Evolutionary conservation across 2,797 vertebrate genomes (phyloP), one percentile per base, ranked within the genome.

Genomic region (Smutsia gigantea): DNA sequence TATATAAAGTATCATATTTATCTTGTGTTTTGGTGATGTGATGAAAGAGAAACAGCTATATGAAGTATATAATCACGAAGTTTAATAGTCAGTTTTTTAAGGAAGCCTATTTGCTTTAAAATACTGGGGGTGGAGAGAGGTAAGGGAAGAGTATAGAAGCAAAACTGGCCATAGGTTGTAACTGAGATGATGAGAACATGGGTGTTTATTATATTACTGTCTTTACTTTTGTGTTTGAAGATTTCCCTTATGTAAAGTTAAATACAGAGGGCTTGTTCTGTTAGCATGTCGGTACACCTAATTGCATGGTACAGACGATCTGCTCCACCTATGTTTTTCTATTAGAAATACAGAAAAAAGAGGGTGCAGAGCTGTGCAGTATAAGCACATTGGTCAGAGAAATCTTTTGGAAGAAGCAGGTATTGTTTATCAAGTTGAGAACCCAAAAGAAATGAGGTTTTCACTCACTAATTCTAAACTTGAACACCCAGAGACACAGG

Each of bases 391-490:
- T 66, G 49, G 21, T 61, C 46, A 59, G 42, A 84, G 17, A 64
- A 49, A 23, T 87, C 83, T 91, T 93, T 96, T 71, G 71, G 88
- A 91, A 93, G 3, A 1, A 21, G 59, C 17, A 49, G 27, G 1
- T 74, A 85, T 72, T 89, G 9, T 89, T 88, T 85, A 53, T 90
- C 46, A 88, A 85, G 77, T 78, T 93, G 75, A 86, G 55, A 5
- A 39, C 12, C 2, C 87, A 66, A 75, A 92, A 92, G 19, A 91
- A 49, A 64, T 49, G 37, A 87, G 21, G 39, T 46, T 72, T 94
- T 92, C 59, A 25, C 9, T 92, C 46, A 77, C 71, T 87, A 61
- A 78, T 46, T 66, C 69, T 87, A 55, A 91, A 72, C 34, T 21
- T 87, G 74, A 55, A 49, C 3, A 17, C 55, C 53, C 49, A 72